Conservation (phyloP, 2,113 vertebrate species). For the Bucco capensis region DNA sequence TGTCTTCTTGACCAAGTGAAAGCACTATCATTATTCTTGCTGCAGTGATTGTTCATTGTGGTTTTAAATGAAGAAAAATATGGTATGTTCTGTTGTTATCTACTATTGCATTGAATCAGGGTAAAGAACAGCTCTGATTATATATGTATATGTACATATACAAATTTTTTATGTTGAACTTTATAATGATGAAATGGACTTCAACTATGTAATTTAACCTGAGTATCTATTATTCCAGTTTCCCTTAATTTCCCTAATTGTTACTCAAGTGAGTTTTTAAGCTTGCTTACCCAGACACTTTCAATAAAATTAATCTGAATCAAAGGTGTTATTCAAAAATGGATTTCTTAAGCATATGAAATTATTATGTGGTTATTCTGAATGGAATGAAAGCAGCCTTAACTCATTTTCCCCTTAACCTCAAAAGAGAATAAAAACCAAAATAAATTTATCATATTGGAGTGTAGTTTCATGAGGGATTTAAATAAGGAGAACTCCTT, state of each 20-base stretch:
- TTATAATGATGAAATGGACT: not conserved
- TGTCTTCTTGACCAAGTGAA: not conserved
- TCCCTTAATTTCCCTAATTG: not conserved
- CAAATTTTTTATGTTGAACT: not conserved
- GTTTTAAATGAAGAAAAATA: not conserved
- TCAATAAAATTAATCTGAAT: not conserved
- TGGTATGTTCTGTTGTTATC: not conserved
- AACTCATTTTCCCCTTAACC: not conserved
- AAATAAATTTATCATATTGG: not conserved
- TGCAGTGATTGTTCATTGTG: not conserved
- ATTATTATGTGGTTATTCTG: not conserved
- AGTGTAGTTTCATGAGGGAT: not conserved
- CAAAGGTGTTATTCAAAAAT: not conserved
- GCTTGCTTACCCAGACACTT: not conserved
- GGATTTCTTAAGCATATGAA: not conserved
- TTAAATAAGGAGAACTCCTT: not conserved
- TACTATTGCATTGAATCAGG: not conserved
- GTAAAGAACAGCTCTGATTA: not conserved
- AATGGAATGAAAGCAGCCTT: not conserved
- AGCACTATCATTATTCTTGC: not conserved
- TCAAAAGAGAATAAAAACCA: not conserved
- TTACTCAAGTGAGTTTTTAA: not conserved
- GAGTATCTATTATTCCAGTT: not conserved
- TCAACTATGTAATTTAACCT: not conserved
- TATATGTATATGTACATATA: no score